Evolutionary conservation across 2,888 invertebrate species (phyloP), one percentile per base, ranked within the genome.

Genomic region (Pristionchus arcanus): DNA sequence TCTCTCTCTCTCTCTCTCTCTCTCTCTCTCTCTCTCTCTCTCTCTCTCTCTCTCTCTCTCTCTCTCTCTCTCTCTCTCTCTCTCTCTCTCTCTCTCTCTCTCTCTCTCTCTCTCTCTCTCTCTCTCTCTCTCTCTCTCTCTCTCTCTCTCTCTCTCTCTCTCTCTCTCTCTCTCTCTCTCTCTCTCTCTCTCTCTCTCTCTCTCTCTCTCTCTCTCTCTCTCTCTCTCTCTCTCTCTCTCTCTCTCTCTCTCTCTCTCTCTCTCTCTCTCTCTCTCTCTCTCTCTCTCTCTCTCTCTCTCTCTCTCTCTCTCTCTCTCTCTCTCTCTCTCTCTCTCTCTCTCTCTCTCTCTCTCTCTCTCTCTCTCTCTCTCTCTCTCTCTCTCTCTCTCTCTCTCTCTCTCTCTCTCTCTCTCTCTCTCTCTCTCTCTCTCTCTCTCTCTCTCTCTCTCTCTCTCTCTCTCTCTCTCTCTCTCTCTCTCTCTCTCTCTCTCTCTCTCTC

Each of bases 181-280:
- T 28, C 28, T 19, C 71, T 85, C 83, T 63, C 85, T 87, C 87
- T 55, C 68, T 34, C 49, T 68, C 87, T 49, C 87, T 31, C 42
- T 25, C 31, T n/a, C 19, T 42, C 66, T 13, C 42, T 0, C 9
- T 42, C 42, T 42, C 4, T 13, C 87, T 42, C 66, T n/a, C 21
- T 42, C 31, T 28, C 28, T 19, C 71, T 85, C 83, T 63, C 85
- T 87, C 87, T 55, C 68, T 34, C 49, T 68, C 87, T 49, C 87
- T 31, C 42, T 25, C 31, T n/a, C 19, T 42, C 66, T 13, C 42
- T 0, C 9, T 42, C 42, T 42, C 4, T 13, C 87, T 42, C 66
- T n/a, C 21, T 42, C 31, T 28, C 28, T 19, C 71, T 85, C 83
- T 63, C 85, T 87, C 87, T 55, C 68, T 34, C 49, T 68, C 87